Base-by-base conservation (phyloP, 1,140 invertebrate genomes). In the Antheraea mylitta region DNA sequence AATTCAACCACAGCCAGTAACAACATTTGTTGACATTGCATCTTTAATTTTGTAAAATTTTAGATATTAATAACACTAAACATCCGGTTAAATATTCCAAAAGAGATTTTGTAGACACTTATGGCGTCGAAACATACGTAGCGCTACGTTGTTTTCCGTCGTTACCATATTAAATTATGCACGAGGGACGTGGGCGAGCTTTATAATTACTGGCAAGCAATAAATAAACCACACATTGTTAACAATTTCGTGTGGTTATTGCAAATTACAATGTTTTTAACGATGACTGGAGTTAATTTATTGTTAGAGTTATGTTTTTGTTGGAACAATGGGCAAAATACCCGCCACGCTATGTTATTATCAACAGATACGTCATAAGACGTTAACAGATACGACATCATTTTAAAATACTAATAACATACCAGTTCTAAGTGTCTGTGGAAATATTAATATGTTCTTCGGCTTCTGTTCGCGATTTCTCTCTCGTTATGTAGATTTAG, bases 211-310 rank as follows among this genome's bases (percentile, higher is more conserved):
- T 65, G 22, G 61, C 58, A 18, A 74, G 72, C 70, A 77, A 79
- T 81, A 83, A 81, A 85, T 78, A 79, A 73, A 72, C 74, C 76
- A 62, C 78, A 76, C 69, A 73, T 73, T 78, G 76, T 79, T 72
- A 69, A 73, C 60, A 64, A 70, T 72, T 69, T 71, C 65, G 70
- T 66, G 70, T 71, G 72, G 74, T 76, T 72, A 66, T 45, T 62
- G 69, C 70, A 73, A 78, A 83, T 77, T 83, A 85, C 77, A 79
- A 71, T 80, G 78, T 81, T 75, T 79, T 78, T 79, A 75, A 85
- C 75, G 81, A 79, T 68, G 74, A 67, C 70, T 76, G 67, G 67
- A 72, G 67, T 72, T 53, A 74, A 71, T 74, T 74, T 73, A 73
- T 69, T 45, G 59, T 45, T 60, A 62, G 11, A 10, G 66, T 72